Conservation (phyloP, 2,113 vertebrate species). For the Pongo pygmaeus region DNA sequence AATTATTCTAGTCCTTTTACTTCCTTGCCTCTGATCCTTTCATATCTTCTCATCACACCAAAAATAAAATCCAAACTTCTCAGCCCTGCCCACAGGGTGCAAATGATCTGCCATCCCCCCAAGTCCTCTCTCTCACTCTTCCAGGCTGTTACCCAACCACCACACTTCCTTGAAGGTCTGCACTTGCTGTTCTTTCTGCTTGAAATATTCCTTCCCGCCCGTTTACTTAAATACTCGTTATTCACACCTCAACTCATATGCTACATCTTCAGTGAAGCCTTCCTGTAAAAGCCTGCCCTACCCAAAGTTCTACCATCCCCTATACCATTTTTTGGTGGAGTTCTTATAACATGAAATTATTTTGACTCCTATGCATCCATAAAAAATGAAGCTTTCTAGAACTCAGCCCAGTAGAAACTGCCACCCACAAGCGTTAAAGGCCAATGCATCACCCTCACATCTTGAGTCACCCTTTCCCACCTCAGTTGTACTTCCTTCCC, state of each 20-base stretch:
- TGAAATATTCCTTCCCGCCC: neutral
- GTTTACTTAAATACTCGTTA: neutral
- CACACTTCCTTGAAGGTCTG: neutral
- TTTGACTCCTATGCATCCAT: neutral
- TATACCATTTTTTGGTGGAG: neutral
- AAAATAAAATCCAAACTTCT: neutral
- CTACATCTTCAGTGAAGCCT: neutral
- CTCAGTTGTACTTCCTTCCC: too few relatives aligned
- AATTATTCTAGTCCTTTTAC: neutral
- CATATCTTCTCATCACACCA: neutral
- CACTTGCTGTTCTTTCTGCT: neutral
- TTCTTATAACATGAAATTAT: neutral
- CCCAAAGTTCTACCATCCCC: neutral
- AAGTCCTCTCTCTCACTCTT: neutral
- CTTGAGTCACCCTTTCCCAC: too few relatives aligned
- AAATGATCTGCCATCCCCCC: neutral
- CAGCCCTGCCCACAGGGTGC: neutral
- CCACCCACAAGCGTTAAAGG: neutral
- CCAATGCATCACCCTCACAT: neutral
- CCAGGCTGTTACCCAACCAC: neutral
- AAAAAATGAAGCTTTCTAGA: neutral
- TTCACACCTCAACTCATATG: too few relatives aligned
- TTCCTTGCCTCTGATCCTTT: neutral
- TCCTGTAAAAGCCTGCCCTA: neutral
- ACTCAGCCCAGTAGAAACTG: neutral